Evolutionary conservation across 2,113 vertebrate species (phyloP).

Genomic region (Syngnathus floridae): DNA sequence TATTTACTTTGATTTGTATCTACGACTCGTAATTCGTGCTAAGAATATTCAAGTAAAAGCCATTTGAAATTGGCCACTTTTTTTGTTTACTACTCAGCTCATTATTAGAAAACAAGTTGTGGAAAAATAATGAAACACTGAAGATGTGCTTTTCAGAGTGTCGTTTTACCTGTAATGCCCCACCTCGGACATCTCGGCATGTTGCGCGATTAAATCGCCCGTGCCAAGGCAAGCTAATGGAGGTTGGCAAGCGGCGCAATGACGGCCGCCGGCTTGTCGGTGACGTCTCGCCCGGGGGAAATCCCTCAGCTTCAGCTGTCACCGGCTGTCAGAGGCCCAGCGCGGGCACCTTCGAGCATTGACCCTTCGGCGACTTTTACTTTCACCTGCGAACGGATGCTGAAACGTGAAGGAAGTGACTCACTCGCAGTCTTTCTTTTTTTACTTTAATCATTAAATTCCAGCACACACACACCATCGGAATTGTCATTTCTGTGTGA

Average conservation of each 20-base stretch:
- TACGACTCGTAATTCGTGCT: background rate
- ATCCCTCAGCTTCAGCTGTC: conserved; percentile 50
- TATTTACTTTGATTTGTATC: conserved; percentile 24
- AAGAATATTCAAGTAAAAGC: too few relatives aligned
- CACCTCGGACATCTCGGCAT: background rate
- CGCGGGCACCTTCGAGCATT: conserved; percentile 29
- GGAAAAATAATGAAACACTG: too few relatives aligned
- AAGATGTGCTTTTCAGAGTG: too few relatives aligned
- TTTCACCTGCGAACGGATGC: background rate
- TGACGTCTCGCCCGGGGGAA: conserved; percentile 50
- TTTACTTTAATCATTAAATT: conserved; percentile 50
- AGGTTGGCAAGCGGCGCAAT: conserved; percentile 30
- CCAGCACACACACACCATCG: conserved; percentile 41
- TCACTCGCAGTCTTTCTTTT: conserved; percentile 9
- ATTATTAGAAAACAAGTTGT: too few relatives aligned
- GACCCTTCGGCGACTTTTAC: conserved; percentile 27
- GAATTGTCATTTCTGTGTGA: conserved; percentile 10
- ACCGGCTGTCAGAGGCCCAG: conserved; percentile 34
- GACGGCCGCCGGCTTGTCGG: conserved; percentile 12
- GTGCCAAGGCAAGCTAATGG: conserved; percentile 28
- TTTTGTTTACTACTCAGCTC: too few relatives aligned
- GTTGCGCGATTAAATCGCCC: conserved; percentile 13
- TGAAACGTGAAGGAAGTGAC: background rate
- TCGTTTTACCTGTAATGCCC: too few relatives aligned
- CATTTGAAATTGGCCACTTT: too few relatives aligned